Base-by-base conservation (phyloP, 2,888 invertebrate genomes). In the Drosophila prostipennis region DNA sequence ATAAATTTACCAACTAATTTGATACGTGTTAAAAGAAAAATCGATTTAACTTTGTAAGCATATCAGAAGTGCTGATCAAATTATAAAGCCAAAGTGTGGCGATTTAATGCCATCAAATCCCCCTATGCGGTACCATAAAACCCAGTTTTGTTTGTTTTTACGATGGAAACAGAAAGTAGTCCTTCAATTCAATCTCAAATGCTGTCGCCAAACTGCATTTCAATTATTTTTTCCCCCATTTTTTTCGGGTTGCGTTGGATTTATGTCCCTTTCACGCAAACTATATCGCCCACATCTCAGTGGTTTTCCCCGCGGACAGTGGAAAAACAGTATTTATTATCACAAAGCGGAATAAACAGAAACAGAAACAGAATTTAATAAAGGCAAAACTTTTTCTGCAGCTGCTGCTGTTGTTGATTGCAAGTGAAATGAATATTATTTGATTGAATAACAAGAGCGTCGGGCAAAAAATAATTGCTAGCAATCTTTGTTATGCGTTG, bases 381-480 rank as follows among this genome's bases (percentile, higher is more conserved):
- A 65, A 65, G 45, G 26, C 16, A 51, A 45, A 51, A 65, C 67
- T 52, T 65, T 65, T 65, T 48, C 36, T 56, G 56, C 36, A 34
- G 56, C 43, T 36, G 54, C 45, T 61, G 61, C 49, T 63, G 67
- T 19, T 65, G 67, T 65, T 65, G 67, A 65, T 65, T 65, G 64
- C 64, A 65, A 65, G 65, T 65, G 64, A 65, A 65, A 65, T 64
- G 64, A 65, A 65, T 65, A 65, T 65, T 65, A 65, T 65, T 65
- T 65, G 64, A 65, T 65, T 65, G 64, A 65, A 65, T 65, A 53
- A 53, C 53, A 64, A 64, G 67, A 45, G 53, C 45, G 16, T 29
- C 52, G 43, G 67, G 53, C 53, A 65, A 65, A 65, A 65, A 65
- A 65, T 65, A 65, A 67, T 67, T 65, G 65, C 67, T 34, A 43